Base-by-base conservation (phyloP, 2,888 invertebrate species). In the Sympetrum striolatum region DNA sequence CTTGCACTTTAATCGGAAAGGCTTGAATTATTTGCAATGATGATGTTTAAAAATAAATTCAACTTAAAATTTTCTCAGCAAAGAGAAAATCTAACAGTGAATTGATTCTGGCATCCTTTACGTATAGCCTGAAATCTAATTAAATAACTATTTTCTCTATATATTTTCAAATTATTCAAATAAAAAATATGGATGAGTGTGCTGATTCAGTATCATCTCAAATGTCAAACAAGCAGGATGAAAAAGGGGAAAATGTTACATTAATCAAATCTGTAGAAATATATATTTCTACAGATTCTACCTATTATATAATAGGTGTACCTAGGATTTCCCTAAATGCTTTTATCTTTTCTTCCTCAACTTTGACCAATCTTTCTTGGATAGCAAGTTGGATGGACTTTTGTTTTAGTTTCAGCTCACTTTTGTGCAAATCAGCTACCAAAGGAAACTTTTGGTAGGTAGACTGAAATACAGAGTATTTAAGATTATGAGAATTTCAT, bases 361-460 rank as follows among this genome's bases (percentile, higher is more conserved):
- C 86, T 86, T 86, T 37, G 35, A 37, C 22, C 18, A 35, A 37
- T n/a, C 58, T 86, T 31, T 86, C 37, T 37, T 37, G 64, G 5
- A 86, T 64, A 22, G 86, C 35, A 25, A 86, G 64, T 22, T 86
- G 60, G 64, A 86, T 86, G 35, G 18, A 60, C 39, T 86, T 39
- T 37, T 37, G 64, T 18, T 86, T 86, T 10, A 86, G 14, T 60
- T 86, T 86, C 35, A 37, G 22, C 37, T 86, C 18, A 22, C 18
- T 35, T 8, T 48, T 31, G 35, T 39, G 37, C 64, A 86, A 53
- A 39, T 60, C 86, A 58, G n/a, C 35, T 0, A 86, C 86, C 18
- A 86, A 37, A n/a, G 86, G 86, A 86, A 86, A 86, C n/a, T 86
- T 86, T n/a, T 86, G 86, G 37, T 86, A 86, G 25, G 37, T 64